Evolutionary conservation across 2,797 vertebrate genomes (phyloP).

Genomic region (Megalops cyprinoides): DNA sequence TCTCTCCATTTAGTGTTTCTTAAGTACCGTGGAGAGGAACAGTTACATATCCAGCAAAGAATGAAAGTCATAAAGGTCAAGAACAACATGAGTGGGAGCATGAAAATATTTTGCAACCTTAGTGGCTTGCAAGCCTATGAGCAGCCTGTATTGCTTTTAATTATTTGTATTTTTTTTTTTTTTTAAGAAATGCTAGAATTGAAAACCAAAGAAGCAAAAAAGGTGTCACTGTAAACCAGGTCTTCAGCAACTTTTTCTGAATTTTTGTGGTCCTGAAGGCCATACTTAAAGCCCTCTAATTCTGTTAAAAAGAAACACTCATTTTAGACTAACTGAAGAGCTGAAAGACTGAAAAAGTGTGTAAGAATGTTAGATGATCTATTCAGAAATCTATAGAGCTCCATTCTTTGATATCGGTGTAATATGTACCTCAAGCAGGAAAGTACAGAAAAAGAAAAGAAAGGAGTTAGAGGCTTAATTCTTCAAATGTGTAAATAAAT

Average conservation of each 20-base stretch:
- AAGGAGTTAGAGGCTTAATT: too few species aligned
- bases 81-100: slow-evolving; percentile 24
- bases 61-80: slow-evolving; percentile 22
- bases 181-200: not conserved
- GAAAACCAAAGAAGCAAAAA: slow-evolving; percentile 15
- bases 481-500: too few species aligned
- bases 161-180: slow-evolving; percentile 10
- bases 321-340: too few species aligned
- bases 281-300: not conserved
- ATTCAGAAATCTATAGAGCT: not conserved
- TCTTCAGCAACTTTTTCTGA: not conserved
- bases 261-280: slow-evolving; percentile 12
- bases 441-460: too few species aligned
- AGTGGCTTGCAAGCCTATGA: not conserved
- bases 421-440: too few species aligned
- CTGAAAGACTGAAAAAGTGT: not conserved
- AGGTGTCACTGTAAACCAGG: slow-evolving; percentile 5
- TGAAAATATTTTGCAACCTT: slow-evolving; percentile 9
- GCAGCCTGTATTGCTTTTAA: slow-evolving; percentile 15
- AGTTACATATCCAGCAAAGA: slow-evolving; percentile 14
- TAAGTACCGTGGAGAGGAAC: slow-evolving; percentile 3
- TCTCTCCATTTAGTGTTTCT: slow-evolving; percentile 26
- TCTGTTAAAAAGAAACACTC: not conserved
- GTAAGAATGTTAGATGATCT: not conserved
- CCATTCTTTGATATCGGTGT: not conserved